Conservation (phyloP, 2,113 vertebrate genomes). For the Numida meleagris region DNA sequence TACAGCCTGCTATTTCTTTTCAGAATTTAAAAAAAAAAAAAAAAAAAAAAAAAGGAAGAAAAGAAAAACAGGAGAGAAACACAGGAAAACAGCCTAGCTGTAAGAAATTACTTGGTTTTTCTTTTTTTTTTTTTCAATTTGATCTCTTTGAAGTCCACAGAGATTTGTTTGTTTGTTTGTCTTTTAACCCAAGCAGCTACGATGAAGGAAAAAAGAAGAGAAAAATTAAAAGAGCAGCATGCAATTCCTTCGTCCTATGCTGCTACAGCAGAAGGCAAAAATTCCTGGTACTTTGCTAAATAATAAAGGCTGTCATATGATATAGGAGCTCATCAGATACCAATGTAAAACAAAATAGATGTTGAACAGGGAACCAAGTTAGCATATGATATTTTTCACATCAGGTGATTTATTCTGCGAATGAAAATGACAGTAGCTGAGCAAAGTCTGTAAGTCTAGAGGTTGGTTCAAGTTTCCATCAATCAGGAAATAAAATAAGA, state of each 20-base stretch:
- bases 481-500: constrained; percentile 84
- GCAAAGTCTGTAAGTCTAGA: constrained; percentile 69
- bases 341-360: constrained; percentile 61
- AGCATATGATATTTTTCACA: constrained; percentile 33
- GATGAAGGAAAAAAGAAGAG: constrained; percentile 54
- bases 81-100: constrained; percentile 70
- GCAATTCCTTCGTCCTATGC: constrained; percentile 56
- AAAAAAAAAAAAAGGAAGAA: not conserved
- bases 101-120: constrained; percentile 70
- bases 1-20: constrained; percentile 91
- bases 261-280: constrained; percentile 70
- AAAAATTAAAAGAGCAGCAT: constrained; percentile 60
- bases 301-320: constrained; percentile 68
- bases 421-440: constrained; percentile 48
- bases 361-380: constrained; percentile 50
- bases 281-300: constrained; percentile 72
- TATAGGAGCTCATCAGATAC: constrained; percentile 61
- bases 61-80: constrained; percentile 75
- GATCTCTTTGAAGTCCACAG: constrained; percentile 64
- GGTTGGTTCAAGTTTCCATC: constrained; percentile 75
- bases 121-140: not conserved
- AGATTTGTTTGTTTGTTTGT: constrained; percentile 69
- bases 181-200: constrained; percentile 66
- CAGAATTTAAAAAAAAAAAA: constrained; percentile 78
- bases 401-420: constrained; percentile 58